Base-by-base conservation (phyloP, 2,888 invertebrate species). In the Polyommatus iphigenia region DNA sequence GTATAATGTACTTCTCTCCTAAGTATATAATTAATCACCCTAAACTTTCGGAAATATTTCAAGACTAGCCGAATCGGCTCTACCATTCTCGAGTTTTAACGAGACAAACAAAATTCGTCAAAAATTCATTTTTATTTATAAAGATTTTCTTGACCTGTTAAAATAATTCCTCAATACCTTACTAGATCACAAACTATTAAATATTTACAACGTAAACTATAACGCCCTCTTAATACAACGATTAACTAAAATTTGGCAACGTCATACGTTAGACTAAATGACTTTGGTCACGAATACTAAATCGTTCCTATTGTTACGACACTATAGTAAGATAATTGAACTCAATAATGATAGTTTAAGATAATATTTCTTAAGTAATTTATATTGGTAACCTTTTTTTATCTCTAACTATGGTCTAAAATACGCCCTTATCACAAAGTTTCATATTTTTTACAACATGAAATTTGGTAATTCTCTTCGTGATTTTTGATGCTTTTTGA, bases 221-320 rank as follows among this genome's bases (percentile, higher is more conserved):
- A 3, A 71, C 76, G 76, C 76, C 24, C 36, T 72, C 76, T 77
- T 79, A 76, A 75, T 71, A 67, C 73, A 67, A 59, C 75, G 78
- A 78, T 79, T 78, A 77, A 73, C 80, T 76, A 78, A 79, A 71
- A 79, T 83, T 83, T 82, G 78, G 83, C 79, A 84, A 84, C 80
- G 76, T 71, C 80, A 78, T 83, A 79, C 80, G 81, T 84, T 85
- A 84, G 83, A 83, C 87, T 86, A 83, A 81, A 85, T 84, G 86
- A 87, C 84, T 81, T 80, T 82, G 82, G 84, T 84, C 84, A 85
- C 84, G 83, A 84, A 82, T 82, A 82, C 83, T 81, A 80, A 83
- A 81, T 81, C 79, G 78, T 81, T 81, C 77, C 79, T 80, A 78
- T 76, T 73, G 79, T 81, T 82, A 79, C 81, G 79, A 80, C 80